Evolutionary conservation across 2,888 invertebrate genomes (phyloP), one percentile per base, ranked within the genome.

Genomic region (Digitonthophagus gazella): DNA sequence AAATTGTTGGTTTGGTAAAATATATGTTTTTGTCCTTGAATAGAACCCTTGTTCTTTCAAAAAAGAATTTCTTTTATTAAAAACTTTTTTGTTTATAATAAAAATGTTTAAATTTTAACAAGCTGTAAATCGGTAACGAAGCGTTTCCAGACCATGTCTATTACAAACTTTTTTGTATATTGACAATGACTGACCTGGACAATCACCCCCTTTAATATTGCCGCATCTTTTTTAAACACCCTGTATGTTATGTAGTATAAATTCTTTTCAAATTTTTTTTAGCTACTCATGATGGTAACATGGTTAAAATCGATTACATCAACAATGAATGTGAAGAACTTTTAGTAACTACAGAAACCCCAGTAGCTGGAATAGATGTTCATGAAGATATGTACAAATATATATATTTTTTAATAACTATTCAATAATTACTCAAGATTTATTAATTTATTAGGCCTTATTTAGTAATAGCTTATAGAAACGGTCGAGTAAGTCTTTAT

Each of bases 351-450:
- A 83, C 80, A 58, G 81, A 81, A 54, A 81, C 84, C 15, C 71
- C 77, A 15, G 83, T 85, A 1, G 77, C 83, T 3, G 77, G 85
- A 0, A 75, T 88, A 4, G 80, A 85, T 15, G 82, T 84, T 8
- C 87, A 88, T 71, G 85, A 86, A 1, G 85, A 86, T 73, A 85
- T 84, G 87, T 88, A 80, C 11, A 20, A n/a, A 56, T 3, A 15
- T 56, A 15, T 57, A 15, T 14, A 58, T 8, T 11, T 8, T 5
- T 11, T 58, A 58, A 14, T 5, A 8, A 8, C 58, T 8, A 6
- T 15, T 63, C 63, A 4, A 15, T n/a, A 56, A n/a, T 16, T 58
- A 15, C n/a, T 8, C 66, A n/a, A 19, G 55, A 65, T 58, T 14
- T 67, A 16, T 63, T 63, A n/a, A 57, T 61, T 70, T 79, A 81